phyloP scores from a whole-genome alignment of 2,113 vertebrate genomes.

The Gymnogyps californianus region DNA sequence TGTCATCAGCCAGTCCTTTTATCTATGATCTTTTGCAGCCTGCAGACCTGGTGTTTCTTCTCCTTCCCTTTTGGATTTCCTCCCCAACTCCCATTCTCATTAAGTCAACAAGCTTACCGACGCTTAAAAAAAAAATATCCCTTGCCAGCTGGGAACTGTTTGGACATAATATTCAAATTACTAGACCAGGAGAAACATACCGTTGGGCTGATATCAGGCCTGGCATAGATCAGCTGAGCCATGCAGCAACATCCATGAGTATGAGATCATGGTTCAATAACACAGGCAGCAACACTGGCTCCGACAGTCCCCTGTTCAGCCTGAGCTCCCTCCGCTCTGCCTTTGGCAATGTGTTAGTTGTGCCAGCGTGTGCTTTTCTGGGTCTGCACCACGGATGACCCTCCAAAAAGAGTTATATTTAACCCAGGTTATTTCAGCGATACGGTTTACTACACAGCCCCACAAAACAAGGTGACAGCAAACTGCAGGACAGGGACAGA shows the following conservation, averaged over 20 bases:
- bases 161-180: neutral
- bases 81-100: neutral
- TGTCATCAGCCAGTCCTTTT: neutral
- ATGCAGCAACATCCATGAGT: neutral
- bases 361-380: constrained; percentile 1
- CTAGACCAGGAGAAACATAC: neutral
- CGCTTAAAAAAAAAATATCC: neutral
- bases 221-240: neutral
- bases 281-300: neutral
- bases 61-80: neutral
- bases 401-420: neutral
- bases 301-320: neutral
- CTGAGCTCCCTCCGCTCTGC: neutral
- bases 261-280: neutral
- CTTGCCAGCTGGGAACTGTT: neutral
- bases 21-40: neutral
- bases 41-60: neutral
- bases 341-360: neutral
- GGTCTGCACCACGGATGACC: neutral
- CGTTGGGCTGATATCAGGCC: neutral
- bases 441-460: neutral
- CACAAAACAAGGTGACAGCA: neutral
- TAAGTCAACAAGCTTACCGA: neutral
- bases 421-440: neutral
- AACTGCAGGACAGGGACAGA: neutral